Percentiles rank a stretch among this genome's conserved stretches.
These are phyloP conservation scores for Moxostoma hubbsi DNA, from an alignment of 2,797 vertebrate genomes.

Conservation along the genomic window DNA sequence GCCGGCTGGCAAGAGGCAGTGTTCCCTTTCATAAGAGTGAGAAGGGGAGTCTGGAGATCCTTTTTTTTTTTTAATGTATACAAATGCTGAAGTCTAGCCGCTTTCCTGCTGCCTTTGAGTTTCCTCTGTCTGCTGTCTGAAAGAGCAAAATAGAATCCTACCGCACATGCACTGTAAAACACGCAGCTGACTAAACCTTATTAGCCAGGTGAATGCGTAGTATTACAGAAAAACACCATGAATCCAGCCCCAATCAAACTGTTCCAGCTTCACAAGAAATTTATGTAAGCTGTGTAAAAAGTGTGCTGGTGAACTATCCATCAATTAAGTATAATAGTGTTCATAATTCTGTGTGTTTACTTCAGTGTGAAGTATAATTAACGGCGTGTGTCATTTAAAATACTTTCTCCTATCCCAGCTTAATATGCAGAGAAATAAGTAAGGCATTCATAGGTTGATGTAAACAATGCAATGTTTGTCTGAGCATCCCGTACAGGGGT, in stretches of 20 bases:
- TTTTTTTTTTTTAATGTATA: constrained; percentile 91
- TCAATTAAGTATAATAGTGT: neutral
- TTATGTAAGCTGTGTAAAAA: neutral
- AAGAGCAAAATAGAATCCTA: constrained; percentile 82
- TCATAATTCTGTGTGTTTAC: neutral
- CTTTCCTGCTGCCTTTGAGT: constrained; percentile 89
- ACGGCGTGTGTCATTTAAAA: too few species aligned
- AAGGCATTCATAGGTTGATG: too few species aligned
- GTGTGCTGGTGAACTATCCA: too few species aligned
- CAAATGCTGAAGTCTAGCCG: constrained; percentile 92
- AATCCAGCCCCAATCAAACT: constrained; percentile 12
- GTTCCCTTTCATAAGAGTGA: constrained; percentile 89
- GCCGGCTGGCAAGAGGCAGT: constrained; percentile 86
- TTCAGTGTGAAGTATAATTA: neutral
- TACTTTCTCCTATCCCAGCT: too few species aligned
- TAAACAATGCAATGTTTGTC: too few species aligned
- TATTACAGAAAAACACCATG: constrained; percentile 15
- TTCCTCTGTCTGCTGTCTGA: constrained; percentile 86
- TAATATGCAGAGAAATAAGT: too few species aligned
- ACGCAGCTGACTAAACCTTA: constrained; percentile 74
- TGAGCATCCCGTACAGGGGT: too few species aligned
- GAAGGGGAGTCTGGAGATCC: constrained; percentile 83
- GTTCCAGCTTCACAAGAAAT: neutral
- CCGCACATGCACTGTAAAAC: constrained; percentile 84
- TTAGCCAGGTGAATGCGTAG: constrained; percentile 72